A percentile compares a stretch with the other conserved stretches of the same genome.
Conservation (phyloP, 2,113 vertebrate species). For the Dicerorhinus sumatrensis region DNA sequence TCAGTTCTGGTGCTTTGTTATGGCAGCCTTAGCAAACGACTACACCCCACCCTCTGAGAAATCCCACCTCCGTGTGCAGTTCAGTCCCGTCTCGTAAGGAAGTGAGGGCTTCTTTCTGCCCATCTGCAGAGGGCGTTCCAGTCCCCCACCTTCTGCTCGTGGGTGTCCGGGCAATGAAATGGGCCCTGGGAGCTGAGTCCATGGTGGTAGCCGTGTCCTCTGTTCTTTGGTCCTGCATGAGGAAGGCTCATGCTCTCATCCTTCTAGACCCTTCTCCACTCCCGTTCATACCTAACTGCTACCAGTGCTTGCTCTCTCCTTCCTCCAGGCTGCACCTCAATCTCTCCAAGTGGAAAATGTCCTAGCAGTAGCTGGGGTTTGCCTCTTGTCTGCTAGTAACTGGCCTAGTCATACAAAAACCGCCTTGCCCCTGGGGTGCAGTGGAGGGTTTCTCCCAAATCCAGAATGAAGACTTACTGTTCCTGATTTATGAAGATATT, state of each 20-base stretch:
- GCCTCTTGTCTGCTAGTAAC: not conserved
- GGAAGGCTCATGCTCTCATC: no score
- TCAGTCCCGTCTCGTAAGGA: not conserved
- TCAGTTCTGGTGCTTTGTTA: not conserved
- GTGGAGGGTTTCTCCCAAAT: no score
- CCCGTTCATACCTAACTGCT: not conserved
- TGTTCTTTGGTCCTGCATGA: not conserved
- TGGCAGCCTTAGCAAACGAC: not conserved
- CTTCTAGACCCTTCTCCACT: not conserved
- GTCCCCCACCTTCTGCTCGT: no score
- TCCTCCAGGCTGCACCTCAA: not conserved
- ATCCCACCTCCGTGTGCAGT: no score
- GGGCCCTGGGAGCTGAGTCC: accelerated
- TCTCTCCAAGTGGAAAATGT: not conserved
- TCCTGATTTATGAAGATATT: not conserved
- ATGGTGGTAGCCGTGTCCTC: not conserved
- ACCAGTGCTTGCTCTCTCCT: not conserved
- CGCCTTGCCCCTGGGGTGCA: not conserved
- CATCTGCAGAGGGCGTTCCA: accelerated
- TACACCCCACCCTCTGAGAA: no score
- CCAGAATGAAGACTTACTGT: not conserved
- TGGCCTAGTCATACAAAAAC: not conserved
- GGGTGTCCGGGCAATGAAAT: not conserved
- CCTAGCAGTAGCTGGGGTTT: not conserved
- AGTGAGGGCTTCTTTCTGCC: not conserved